A percentile compares a stretch with the other conserved stretches of the same genome.
phyloP scores from a whole-genome alignment of 2,797 vertebrate species.

The Enteromius anoplus region DNA sequence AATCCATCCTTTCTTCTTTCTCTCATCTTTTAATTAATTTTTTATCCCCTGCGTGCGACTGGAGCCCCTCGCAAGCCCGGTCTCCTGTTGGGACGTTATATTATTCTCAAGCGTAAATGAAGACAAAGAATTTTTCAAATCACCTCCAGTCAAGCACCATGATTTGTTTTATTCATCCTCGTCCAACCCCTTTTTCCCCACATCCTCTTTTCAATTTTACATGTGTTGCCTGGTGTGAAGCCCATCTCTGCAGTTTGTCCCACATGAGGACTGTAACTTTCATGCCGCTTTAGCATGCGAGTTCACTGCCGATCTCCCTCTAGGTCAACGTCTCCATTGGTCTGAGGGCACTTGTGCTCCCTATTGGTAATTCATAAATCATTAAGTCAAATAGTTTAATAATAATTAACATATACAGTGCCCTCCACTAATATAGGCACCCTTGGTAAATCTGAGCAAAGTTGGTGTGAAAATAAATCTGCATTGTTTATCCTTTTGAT shows the following conservation, averaged over 20 bases:
- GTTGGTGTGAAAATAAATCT: too few relatives aligned
- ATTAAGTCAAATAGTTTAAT: too few relatives aligned
- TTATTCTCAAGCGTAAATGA: constrained; percentile 77
- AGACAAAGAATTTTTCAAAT: constrained; percentile 80
- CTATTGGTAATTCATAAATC: too few relatives aligned
- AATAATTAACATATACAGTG: too few relatives aligned
- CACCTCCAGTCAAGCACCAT: constrained; percentile 71
- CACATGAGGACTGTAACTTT: constrained; percentile 70
- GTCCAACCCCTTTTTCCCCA: constrained; percentile 64
- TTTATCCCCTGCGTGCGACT: constrained; percentile 77
- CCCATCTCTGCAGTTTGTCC: constrained; percentile 65
- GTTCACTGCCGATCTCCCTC: constrained; percentile 54
- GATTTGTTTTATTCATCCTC: constrained; percentile 80
- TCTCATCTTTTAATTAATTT: constrained; percentile 83
- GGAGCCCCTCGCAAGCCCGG: constrained; percentile 68
- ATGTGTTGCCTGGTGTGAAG: constrained; percentile 71
- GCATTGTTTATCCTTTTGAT: too few relatives aligned
- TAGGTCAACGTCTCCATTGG: constrained; percentile 55
- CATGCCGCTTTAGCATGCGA: constrained; percentile 73
- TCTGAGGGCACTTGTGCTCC: constrained; percentile 29
- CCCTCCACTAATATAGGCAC: too few relatives aligned
- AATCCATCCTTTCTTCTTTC: constrained; percentile 65
- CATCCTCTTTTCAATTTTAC: constrained; percentile 76
- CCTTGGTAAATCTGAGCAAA: too few relatives aligned
- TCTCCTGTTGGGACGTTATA: constrained; percentile 74